Percentiles rank a stretch among this genome's conserved stretches.
Conservation (phyloP, 2,113 vertebrate genomes). For the Oplegnathus fasciatus region DNA sequence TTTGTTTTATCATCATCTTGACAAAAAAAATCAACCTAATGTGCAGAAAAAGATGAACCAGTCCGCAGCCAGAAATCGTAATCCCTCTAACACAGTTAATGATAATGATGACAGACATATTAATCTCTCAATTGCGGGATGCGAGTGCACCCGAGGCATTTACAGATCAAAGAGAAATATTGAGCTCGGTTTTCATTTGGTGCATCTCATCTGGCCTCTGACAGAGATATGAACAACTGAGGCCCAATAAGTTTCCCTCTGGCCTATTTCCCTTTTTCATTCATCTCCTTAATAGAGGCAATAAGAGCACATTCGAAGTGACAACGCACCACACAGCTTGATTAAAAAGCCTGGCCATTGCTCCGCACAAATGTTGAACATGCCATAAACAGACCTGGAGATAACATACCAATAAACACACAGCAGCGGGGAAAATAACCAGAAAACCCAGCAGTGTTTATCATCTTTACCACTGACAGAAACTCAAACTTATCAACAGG, state of each 20-base stretch:
- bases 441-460: not conserved
- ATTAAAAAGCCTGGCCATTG: slow-evolving; percentile 21
- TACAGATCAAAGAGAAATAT: slow-evolving; percentile 57
- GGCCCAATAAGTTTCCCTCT: slow-evolving; percentile 54
- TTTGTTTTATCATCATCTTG: slow-evolving; percentile 22
- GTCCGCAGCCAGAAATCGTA: slow-evolving; percentile 11
- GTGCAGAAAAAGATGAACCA: slow-evolving; percentile 35
- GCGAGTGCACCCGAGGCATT: slow-evolving; percentile 27
- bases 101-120: slow-evolving; percentile 52
- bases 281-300: slow-evolving; percentile 66
- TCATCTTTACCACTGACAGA: not conserved
- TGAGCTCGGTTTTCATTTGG: slow-evolving; percentile 35
- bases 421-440: not conserved
- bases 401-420: not conserved
- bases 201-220: slow-evolving; percentile 56
- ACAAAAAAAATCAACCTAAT: slow-evolving; percentile 20
- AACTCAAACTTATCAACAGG: not conserved
- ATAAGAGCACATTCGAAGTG: slow-evolving; percentile 34
- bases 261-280: slow-evolving; percentile 55
- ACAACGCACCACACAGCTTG: slow-evolving; percentile 4
- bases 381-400: not conserved
- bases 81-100: slow-evolving; percentile 27
- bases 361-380: not conserved
- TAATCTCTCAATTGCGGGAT: slow-evolving; percentile 39
- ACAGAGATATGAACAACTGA: slow-evolving; percentile 54